Evolutionary conservation across 2,888 invertebrate genomes (phyloP).

Genomic region (Mellilla xanthometata): DNA sequence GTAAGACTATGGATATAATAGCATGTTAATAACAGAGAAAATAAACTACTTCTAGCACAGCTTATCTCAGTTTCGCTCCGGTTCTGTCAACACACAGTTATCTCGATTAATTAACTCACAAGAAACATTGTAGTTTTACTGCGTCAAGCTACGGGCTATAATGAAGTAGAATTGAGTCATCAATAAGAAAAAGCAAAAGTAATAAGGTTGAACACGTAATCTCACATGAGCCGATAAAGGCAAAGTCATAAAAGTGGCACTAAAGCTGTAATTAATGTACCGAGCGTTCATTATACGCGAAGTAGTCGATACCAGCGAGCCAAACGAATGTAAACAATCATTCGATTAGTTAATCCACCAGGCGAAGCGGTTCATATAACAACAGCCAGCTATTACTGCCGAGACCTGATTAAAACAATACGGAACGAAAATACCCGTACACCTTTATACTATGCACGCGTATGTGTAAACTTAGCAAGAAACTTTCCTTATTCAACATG

Average conservation of each 20-base stretch:
- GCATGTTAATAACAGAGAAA: constrained; percentile 21
- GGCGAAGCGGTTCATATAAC: constrained; percentile 51
- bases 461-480: constrained; percentile 1
- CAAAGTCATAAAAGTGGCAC: constrained; percentile 65
- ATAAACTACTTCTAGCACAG: constrained; percentile 26
- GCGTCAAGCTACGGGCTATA: constrained; percentile 34
- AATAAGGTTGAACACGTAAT: constrained; percentile 69
- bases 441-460: constrained; percentile 19
- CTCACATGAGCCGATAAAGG: constrained; percentile 67
- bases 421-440: constrained; percentile 41
- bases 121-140: constrained; percentile 37
- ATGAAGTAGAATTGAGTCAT: constrained; percentile 62
- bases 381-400: constrained; percentile 41
- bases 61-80: constrained; percentile 30
- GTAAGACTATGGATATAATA: too few relatives aligned
- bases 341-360: constrained; percentile 68
- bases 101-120: constrained; percentile 34
- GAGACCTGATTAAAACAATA: constrained; percentile 57
- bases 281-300: constrained; percentile 68
- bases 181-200: constrained; percentile 52
- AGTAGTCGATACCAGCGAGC: constrained; percentile 54
- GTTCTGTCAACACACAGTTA: constrained; percentile 32
- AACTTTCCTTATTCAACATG: constrained; percentile 6
- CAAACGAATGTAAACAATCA: constrained; percentile 68
- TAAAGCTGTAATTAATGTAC: constrained; percentile 76